Percentiles rank a stretch among this genome's conserved stretches.
phyloP scores from a whole-genome alignment of 2,797 vertebrate species.

The Neoniphon sammara region DNA sequence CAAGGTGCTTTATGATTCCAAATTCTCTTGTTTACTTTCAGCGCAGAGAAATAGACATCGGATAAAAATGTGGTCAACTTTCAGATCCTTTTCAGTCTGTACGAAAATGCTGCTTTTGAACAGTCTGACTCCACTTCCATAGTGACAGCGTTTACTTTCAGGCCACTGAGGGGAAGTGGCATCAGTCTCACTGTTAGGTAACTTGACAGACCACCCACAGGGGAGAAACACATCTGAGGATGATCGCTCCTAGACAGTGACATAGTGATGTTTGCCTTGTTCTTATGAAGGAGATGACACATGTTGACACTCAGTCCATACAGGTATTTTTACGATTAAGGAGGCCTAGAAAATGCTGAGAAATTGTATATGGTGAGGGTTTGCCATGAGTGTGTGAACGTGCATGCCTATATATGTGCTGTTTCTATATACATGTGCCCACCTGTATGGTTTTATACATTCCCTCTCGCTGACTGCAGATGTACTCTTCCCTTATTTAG shows the following conservation, averaged over 20 bases:
- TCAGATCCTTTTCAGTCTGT: constrained; percentile 39
- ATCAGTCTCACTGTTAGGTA: constrained; percentile 59
- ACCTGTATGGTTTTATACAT: constrained; percentile 16
- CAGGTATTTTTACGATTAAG: constrained; percentile 26
- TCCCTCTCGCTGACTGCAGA: constrained; percentile 25
- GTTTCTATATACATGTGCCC: neutral
- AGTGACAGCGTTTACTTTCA: constrained; percentile 59
- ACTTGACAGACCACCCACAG: constrained; percentile 77
- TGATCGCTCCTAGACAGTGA: constrained; percentile 54
- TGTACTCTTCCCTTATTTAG: constrained; percentile 69
- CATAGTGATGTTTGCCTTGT: constrained; percentile 52
- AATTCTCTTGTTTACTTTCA: constrained; percentile 61
- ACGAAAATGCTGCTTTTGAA: constrained; percentile 49
- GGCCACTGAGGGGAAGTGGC: constrained; percentile 45
- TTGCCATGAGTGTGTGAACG: constrained; percentile 3
- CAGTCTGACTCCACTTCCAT: constrained; percentile 50
- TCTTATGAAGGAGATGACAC: constrained; percentile 50
- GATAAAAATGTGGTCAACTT: constrained; percentile 42
- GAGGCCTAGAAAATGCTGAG: constrained; percentile 24
- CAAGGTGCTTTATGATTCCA: constrained; percentile 53
- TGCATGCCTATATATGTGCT: neutral
- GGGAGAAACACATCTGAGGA: constrained; percentile 50
- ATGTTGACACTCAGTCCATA: constrained; percentile 31
- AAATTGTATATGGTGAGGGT: constrained; percentile 3
- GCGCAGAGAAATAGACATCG: constrained; percentile 27